Evolutionary conservation across 1,140 invertebrate species (phyloP), one percentile per base, ranked within the genome.

Genomic region (Drosophila grimshawi): DNA sequence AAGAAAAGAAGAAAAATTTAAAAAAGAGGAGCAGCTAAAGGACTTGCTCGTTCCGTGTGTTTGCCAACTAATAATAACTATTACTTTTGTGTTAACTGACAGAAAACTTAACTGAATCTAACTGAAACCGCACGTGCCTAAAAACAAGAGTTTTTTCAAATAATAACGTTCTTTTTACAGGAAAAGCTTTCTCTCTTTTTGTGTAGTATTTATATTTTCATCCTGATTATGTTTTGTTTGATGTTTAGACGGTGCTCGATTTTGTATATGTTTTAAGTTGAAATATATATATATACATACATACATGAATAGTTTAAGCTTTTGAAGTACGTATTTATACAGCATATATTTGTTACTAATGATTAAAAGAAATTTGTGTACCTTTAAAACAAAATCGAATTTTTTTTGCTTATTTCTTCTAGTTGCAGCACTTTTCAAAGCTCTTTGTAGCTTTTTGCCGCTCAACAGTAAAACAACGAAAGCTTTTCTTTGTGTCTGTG

Each of bases 321-420:
- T 70, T 64, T 66, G 71, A 78, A 76, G 59, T 70, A 79, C 72
- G 81, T 90, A 89, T 89, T 89, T 89, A 89, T 89, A 85, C 75
- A 89, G 57, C 77, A 76, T 79, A 88, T 90, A 90, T 90, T 90
- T 90, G 86, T 90, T 90, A 90, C 81, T 90, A 89, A 89, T 89
- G 77, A 85, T 80, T 73, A 70, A 66, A 89, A 48, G 35, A 61
- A 68, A 56, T 74, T 86, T 82, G 53, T 71, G 70, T 86, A 68
- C 73, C 75, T 62, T 60, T n/a, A n/a, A 60, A 46, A 78, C 19
- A 11, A 63, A 61, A 63, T 52, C 10, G 6, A 64, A 72, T 49
- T 56, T 46, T 19, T 19, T 19, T 19, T 19, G 46, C 30, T 59
- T 39, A 19, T 45, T 39, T 8, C 3, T 39, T 8, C 2, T 32